phyloP scores from a whole-genome alignment of 2,113 vertebrate species.

The Podocnemis expansa region DNA sequence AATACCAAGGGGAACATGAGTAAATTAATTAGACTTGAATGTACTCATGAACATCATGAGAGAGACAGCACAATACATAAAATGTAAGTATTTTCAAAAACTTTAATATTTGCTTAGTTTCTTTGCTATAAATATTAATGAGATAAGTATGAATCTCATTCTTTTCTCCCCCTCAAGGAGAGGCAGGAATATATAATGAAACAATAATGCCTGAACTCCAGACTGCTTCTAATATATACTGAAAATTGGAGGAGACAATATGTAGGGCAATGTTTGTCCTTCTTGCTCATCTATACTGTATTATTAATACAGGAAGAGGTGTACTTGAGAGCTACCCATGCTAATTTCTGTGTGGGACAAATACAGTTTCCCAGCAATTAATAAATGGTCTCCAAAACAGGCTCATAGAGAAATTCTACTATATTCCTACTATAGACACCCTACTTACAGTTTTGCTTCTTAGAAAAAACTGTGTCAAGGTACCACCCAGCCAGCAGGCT shows the following conservation, averaged over 20 bases:
- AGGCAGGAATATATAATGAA: neutral
- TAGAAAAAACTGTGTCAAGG: neutral
- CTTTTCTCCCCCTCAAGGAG: neutral
- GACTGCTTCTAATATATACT: neutral
- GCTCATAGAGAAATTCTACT: neutral
- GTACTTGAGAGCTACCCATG: neutral
- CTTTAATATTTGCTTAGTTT: neutral
- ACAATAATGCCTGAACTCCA: neutral
- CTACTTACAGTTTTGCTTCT: neutral
- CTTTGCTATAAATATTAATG: neutral
- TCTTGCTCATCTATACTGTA: neutral
- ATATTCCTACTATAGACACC: neutral
- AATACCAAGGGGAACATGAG: neutral
- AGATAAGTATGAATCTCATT: neutral
- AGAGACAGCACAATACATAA: neutral
- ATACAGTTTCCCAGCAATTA: neutral
- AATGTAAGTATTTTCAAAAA: neutral
- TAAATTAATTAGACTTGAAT: neutral
- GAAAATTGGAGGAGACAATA: neutral
- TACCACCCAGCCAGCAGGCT: neutral
- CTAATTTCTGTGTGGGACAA: neutral
- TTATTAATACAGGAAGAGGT: neutral
- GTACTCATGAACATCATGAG: neutral
- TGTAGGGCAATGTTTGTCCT: neutral
- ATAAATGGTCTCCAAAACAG: neutral